Evolutionary conservation across 2,797 vertebrate genomes (phyloP).

Genomic region (Paramormyrops hopkinsi): DNA sequence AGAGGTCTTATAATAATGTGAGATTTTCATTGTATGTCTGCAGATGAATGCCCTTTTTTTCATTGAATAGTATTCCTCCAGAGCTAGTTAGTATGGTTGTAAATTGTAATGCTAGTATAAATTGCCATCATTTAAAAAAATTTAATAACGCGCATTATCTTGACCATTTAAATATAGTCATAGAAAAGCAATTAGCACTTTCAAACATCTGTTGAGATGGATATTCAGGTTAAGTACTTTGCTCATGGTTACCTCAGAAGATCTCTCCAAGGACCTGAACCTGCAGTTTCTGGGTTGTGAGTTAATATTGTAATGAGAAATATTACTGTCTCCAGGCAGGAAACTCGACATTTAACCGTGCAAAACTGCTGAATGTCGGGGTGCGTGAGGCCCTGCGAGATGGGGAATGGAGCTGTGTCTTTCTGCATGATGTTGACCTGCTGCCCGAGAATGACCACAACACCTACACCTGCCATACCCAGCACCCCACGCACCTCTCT

Average conservation of each 20-base stretch:
- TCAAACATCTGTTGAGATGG: not conserved
- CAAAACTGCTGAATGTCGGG: conserved; percentile 89
- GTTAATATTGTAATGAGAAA: not conserved
- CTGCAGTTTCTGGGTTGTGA: not conserved
- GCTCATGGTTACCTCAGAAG: not conserved
- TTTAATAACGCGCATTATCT: not conserved
- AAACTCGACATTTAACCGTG: conserved; percentile 86
- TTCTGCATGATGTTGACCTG: conserved; percentile 88
- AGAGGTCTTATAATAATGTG: not conserved
- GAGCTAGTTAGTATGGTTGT: not conserved
- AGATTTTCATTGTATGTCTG: not conserved
- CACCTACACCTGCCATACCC: conserved; percentile 84
- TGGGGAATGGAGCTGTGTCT: conserved; percentile 90
- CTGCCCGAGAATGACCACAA: conserved; percentile 96
- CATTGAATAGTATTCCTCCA: not conserved
- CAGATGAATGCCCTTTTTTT: not conserved
- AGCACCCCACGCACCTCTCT: conserved; percentile 83
- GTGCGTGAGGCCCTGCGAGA: conserved; percentile 87
- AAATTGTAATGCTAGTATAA: not conserved
- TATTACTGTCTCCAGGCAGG: conserved; percentile 66
- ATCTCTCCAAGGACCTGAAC: not conserved
- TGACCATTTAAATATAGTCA: not conserved
- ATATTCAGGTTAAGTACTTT: not conserved
- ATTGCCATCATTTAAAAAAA: not conserved
- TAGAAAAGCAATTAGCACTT: not conserved